These are phyloP conservation scores for Sander lucioperca DNA, from an alignment of 2,113 vertebrate species.

Conservation along the genomic window DNA sequence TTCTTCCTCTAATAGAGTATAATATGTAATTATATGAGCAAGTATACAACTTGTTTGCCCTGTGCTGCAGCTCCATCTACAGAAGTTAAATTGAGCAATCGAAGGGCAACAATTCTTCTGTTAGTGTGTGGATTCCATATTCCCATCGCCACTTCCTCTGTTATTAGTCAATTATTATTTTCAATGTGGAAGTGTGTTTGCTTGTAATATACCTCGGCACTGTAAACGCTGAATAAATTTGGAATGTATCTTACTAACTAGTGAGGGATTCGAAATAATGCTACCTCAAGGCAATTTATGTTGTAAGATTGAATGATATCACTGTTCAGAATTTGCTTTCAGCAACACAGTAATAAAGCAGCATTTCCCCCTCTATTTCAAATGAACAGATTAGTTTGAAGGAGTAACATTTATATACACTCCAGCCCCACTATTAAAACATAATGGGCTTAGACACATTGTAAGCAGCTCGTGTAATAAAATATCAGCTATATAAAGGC, in stretches of 20 bases:
- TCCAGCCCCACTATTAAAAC: conserved; percentile 8
- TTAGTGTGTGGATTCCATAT: conserved; percentile 55
- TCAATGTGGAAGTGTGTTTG: conserved; percentile 43
- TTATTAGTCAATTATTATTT: conserved; percentile 72
- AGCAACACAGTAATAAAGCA: conserved; percentile 35
- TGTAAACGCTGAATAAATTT: conserved; percentile 41
- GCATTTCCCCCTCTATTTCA: conserved; percentile 38
- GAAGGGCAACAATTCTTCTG: conserved; percentile 63
- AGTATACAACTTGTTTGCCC: conserved; percentile 18
- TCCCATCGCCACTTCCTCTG: conserved; percentile 57
- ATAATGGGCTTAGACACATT: conserved; percentile 14
- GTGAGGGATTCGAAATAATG: conserved; percentile 52
- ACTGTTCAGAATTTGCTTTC: conserved; percentile 43
- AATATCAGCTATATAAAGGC: not conserved
- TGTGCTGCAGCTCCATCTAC: conserved; percentile 45
- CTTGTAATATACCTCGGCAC: conserved; percentile 38
- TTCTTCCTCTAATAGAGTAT: not conserved
- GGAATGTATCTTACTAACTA: conserved; percentile 32
- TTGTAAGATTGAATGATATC: conserved; percentile 56
- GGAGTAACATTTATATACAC: conserved; percentile 23
- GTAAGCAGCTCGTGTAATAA: not conserved
- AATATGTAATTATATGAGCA: not conserved
- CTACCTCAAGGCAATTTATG: conserved; percentile 59
- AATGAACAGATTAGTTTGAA: conserved; percentile 45
- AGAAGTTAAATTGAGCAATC: conserved; percentile 74